Conservation (phyloP, 2,797 vertebrate genomes). For the Threskiornis aethiopicus region DNA sequence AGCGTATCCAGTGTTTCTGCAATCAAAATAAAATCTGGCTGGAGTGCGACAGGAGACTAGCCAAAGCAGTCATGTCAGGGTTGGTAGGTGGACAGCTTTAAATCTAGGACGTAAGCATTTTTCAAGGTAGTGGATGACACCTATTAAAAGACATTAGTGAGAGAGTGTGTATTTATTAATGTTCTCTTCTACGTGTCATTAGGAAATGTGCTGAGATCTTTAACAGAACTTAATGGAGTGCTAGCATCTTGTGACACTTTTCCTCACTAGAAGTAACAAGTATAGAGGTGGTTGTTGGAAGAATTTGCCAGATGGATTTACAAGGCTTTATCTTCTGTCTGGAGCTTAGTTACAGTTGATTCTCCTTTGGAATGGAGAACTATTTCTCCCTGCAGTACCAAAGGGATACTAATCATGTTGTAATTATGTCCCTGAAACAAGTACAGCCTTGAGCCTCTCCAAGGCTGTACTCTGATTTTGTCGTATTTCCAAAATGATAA, state of each 20-base stretch:
- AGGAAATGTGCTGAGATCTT: background rate
- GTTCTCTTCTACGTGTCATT: fast-evolving
- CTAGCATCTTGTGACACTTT: background rate
- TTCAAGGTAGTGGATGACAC: background rate
- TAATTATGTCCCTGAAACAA: slow-evolving; percentile 50
- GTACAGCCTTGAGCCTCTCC: slow-evolving; percentile 13
- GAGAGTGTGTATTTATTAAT: background rate
- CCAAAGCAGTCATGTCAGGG: background rate
- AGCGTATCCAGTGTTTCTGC: background rate
- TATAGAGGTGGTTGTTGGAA: background rate
- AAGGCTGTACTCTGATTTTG: slow-evolving; percentile 8
- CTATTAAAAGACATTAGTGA: background rate
- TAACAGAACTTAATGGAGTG: background rate
- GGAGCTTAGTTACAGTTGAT: background rate
- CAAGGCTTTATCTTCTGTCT: background rate
- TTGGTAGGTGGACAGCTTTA: background rate
- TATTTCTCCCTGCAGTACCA: background rate
- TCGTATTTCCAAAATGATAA: slow-evolving; percentile 11
- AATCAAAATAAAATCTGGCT: background rate
- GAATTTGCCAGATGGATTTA: background rate
- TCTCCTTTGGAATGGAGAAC: background rate
- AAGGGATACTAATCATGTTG: background rate
- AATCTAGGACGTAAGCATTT: background rate
- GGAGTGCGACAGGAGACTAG: background rate
- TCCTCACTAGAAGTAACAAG: background rate